These are phyloP conservation scores for Calosoma granatense DNA, from an alignment of 1,140 invertebrate genomes.

Conservation along the genomic window DNA sequence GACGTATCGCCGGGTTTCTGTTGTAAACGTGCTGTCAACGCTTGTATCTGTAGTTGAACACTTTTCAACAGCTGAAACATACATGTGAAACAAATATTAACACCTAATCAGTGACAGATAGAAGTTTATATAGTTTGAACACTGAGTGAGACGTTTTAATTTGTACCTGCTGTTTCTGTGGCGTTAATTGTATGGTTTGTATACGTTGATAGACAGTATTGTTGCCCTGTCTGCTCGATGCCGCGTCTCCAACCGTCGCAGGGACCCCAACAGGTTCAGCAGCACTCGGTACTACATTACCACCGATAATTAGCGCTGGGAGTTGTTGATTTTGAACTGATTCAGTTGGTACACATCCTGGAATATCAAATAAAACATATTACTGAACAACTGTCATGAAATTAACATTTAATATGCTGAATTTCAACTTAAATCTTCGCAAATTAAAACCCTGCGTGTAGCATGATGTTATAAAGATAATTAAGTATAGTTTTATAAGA, in stretches of 20 bases:
- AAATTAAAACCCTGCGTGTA: too few species aligned
- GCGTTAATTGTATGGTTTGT: conserved; percentile 48
- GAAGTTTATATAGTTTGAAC: conserved; percentile 5
- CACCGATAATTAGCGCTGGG: neutral
- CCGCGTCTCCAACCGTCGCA: conserved; percentile 11
- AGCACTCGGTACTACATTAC: neutral
- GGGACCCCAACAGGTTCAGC: too few species aligned
- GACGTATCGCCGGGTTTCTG: conserved; percentile 25
- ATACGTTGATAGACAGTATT: conserved; percentile 29
- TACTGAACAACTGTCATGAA: too few species aligned
- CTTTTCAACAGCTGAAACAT: conserved; percentile 42
- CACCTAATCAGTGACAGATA: conserved; percentile 1
- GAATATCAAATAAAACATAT: too few species aligned
- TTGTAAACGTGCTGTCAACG: conserved; percentile 38
- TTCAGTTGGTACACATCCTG: neutral
- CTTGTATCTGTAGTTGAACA: conserved; percentile 49
- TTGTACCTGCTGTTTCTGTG: conserved; percentile 44
- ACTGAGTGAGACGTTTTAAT: neutral
- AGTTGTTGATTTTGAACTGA: conserved; percentile 6
- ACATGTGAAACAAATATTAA: too few species aligned
- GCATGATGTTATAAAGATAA: too few species aligned
- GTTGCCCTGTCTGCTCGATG: conserved; percentile 14
- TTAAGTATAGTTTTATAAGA: neutral
- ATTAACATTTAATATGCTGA: too few species aligned
- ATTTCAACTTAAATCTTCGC: too few species aligned